Conservation (phyloP, 1,140 invertebrate genomes). For the Megalonaias nervosa region DNA sequence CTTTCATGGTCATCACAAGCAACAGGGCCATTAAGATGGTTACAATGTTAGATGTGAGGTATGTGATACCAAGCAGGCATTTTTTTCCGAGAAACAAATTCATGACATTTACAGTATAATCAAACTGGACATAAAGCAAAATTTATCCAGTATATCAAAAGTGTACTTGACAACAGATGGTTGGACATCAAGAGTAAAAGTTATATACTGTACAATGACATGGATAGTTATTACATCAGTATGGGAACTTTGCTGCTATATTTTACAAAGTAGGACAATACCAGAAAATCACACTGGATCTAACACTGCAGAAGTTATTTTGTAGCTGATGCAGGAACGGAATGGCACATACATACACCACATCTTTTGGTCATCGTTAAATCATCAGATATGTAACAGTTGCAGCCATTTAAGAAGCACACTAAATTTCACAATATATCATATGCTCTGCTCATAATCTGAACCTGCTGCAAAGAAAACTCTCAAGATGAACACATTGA, state of each 20-base stretch:
- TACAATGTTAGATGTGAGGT: no score
- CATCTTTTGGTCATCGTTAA: constrained; percentile 23
- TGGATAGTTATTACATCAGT: constrained; percentile 4
- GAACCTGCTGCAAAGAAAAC: constrained; percentile 26
- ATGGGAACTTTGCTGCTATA: constrained; percentile 6
- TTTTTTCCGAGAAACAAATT: no score
- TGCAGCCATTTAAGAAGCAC: neutral
- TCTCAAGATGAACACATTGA: constrained; percentile 16
- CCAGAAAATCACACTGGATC: constrained; percentile 14
- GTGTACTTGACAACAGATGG: constrained; percentile 14
- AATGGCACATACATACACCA: constrained; percentile 20
- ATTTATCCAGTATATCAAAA: no score
- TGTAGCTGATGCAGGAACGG: constrained; percentile 7
- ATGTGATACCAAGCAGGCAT: no score
- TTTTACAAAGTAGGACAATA: constrained; percentile 10
- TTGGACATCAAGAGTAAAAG: constrained; percentile 16
- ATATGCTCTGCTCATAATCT: constrained; percentile 31
- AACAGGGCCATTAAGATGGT: no score
- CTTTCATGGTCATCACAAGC: no score
- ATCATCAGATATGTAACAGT: constrained; percentile 27
- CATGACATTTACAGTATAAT: no score
- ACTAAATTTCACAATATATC: constrained; percentile 2
- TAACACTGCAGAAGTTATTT: constrained; percentile 20
- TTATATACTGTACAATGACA: constrained; percentile 22
- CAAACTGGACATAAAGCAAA: no score